Percentiles rank a stretch among this genome's conserved stretches.
These are phyloP conservation scores for Alces alces DNA, from an alignment of 2,113 vertebrate genomes.

Conservation along the genomic window DNA sequence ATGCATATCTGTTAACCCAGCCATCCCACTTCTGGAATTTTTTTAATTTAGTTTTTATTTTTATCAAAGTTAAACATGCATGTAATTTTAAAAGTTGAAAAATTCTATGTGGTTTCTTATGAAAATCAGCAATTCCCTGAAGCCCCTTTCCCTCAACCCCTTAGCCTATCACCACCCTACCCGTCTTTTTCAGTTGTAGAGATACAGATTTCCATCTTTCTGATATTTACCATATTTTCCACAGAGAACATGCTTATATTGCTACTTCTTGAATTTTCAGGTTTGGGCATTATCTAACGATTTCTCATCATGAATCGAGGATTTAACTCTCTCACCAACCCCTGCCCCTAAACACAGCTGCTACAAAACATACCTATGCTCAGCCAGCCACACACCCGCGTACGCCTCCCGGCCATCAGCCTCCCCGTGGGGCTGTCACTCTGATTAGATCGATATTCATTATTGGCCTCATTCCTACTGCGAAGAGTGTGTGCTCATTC, in stretches of 20 bases:
- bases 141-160: not conserved
- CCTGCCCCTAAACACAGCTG: no score
- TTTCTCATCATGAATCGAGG: not conserved
- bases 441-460: not conserved
- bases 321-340: not conserved
- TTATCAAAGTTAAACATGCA: not conserved
- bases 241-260: not conserved
- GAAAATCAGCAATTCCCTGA: not conserved
- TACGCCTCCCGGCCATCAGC: not conserved
- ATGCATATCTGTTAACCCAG: not conserved
- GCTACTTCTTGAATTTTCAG: not conserved
- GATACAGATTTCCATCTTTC: not conserved
- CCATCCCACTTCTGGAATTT: not conserved
- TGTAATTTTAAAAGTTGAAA: not conserved
- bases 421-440: not conserved
- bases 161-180: not conserved
- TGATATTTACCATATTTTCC: not conserved
- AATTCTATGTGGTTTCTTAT: not conserved
- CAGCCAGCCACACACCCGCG: not conserved
- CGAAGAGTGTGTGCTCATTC: not conserved
- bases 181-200: not conserved
- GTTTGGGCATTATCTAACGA: not conserved
- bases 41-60: conserved; percentile 15
- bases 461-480: not conserved
- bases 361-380: not conserved